Conservation (phyloP, 2,113 vertebrate genomes). For the Lophotis ruficrista region DNA sequence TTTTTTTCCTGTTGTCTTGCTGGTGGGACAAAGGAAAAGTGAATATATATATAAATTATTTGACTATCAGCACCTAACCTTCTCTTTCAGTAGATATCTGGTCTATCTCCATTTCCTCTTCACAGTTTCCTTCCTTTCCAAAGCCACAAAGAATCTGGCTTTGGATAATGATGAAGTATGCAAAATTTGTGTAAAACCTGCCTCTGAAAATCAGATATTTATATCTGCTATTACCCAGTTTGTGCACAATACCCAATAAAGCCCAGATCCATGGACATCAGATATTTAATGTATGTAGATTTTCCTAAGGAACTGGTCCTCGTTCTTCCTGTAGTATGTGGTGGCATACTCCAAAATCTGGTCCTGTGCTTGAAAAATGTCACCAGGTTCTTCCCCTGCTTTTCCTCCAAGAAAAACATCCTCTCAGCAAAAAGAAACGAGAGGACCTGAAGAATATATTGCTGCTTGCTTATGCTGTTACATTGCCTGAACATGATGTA, state of each 20-base stretch:
- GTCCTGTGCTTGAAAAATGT: not conserved
- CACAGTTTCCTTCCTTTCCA: not conserved
- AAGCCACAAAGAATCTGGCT: not conserved
- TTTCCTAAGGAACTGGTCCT: not conserved
- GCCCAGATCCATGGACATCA: not conserved
- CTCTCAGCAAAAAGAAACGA: not conserved
- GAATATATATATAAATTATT: not conserved
- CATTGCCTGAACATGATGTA: not conserved
- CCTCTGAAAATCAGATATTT: not conserved
- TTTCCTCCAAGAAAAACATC: not conserved
- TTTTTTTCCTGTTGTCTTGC: not conserved
- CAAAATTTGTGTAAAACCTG: not conserved
- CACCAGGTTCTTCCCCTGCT: not conserved
- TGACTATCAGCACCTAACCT: not conserved
- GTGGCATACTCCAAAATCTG: not conserved
- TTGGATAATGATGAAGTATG: not conserved
- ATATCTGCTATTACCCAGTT: not conserved
- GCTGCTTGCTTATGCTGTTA: not conserved
- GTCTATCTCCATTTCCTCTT: fast-evolving
- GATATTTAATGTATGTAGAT: not conserved
- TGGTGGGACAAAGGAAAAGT: not conserved
- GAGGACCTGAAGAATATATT: not conserved
- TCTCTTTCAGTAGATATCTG: not conserved
- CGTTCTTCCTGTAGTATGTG: not conserved
- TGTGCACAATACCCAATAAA: not conserved